phyloP scores from a whole-genome alignment of 2,888 invertebrate genomes.

The Tachystola acroxantha region DNA sequence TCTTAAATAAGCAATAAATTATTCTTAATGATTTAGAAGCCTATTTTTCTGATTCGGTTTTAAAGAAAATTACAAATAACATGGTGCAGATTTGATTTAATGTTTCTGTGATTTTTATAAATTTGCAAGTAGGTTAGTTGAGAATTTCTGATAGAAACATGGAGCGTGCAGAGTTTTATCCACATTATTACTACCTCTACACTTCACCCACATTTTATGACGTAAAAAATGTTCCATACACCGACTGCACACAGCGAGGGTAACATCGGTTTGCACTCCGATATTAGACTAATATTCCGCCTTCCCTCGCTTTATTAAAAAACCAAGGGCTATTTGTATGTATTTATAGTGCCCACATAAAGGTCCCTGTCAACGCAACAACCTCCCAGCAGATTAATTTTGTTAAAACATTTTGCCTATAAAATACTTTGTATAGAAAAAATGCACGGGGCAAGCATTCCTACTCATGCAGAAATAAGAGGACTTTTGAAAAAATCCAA shows the following conservation, averaged over 20 bases:
- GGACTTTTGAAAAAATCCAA: slow-evolving; percentile 21
- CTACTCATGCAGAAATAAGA: no score
- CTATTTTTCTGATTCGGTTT: no score
- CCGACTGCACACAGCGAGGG: slow-evolving; percentile 49
- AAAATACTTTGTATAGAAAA: slow-evolving; percentile 11
- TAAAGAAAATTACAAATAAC: no score
- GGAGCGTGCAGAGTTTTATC: slow-evolving; percentile 18
- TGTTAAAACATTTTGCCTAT: slow-evolving; percentile 59
- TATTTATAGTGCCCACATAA: slow-evolving; percentile 61
- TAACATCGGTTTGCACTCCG: slow-evolving; percentile 74
- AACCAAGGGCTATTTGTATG: slow-evolving; percentile 73
- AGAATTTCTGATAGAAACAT: no score
- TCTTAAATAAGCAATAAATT: no score
- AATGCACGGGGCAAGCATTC: no score
- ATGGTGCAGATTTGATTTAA: no score
- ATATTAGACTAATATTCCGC: slow-evolving; percentile 74
- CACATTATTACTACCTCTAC: slow-evolving; percentile 27
- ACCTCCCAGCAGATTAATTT: slow-evolving; percentile 68
- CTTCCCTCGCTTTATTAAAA: slow-evolving; percentile 74
- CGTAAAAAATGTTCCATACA: slow-evolving; percentile 51
- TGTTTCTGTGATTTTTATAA: no score
- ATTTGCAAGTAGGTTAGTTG: no score
- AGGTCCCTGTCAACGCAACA: slow-evolving; percentile 54
- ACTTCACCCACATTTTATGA: slow-evolving; percentile 39
- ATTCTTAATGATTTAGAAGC: no score